phyloP scores from a whole-genome alignment of 2,888 invertebrate species.

The Phytoseiulus persimilis region DNA sequence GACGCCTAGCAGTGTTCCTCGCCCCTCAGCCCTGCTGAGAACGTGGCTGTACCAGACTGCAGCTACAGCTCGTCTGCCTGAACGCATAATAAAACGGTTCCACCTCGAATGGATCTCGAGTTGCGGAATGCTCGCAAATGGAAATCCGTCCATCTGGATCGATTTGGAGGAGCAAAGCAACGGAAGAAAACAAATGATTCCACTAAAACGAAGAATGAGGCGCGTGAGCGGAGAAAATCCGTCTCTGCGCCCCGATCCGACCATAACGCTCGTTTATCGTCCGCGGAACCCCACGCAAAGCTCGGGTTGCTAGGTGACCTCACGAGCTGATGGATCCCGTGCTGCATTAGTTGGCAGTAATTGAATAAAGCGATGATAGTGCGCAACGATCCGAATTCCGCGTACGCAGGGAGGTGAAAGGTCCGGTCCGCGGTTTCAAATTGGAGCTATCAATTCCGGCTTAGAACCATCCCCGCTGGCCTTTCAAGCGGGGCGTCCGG shows the following conservation, averaged over 20 bases:
- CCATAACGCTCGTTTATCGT: not conserved
- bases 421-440: not conserved
- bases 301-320: not conserved
- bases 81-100: too few relatives aligned
- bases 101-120: too few relatives aligned
- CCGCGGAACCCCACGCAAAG: not conserved
- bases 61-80: too few relatives aligned
- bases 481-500: too few relatives aligned
- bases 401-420: not conserved
- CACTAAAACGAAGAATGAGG: too few relatives aligned
- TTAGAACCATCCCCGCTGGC: too few relatives aligned
- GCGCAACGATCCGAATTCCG: not conserved
- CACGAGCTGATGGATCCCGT: not conserved
- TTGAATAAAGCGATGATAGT: not conserved
- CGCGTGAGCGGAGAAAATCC: not conserved
- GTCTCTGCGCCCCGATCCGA: not conserved
- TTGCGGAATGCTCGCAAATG: too few relatives aligned
- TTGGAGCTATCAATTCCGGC: not conserved
- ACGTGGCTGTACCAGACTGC: too few relatives aligned
- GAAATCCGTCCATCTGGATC: too few relatives aligned
- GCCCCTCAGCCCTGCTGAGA: not conserved
- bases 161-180: too few relatives aligned
- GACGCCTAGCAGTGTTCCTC: not conserved
- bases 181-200: too few relatives aligned
- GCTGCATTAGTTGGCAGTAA: not conserved